Evolutionary conservation across 2,888 invertebrate species (phyloP), one percentile per base, ranked within the genome.

Genomic region (Megamerina dolium): DNA sequence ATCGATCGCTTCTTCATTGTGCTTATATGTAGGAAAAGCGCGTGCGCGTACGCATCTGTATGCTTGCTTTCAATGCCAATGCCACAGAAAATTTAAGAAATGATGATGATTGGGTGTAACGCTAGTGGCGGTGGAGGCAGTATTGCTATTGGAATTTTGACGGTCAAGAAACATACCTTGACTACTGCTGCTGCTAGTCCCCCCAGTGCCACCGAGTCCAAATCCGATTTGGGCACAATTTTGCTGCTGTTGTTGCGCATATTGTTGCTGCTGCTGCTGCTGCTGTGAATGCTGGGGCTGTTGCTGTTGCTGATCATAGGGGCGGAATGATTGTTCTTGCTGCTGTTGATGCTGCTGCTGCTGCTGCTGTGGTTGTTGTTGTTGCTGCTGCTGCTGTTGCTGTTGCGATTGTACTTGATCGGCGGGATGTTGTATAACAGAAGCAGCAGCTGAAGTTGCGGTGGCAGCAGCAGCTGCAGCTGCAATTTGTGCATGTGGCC

Each of bases 101-200:
- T 59, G 66, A 60, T 64, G 66, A 62, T 63, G 65, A 59, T 65
- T 65, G 56, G 64, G 60, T 56, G 65, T 51, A 52, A 57, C 56
- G 51, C 59, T 57, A 58, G 60, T 53, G 50, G 55, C 53, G 51
- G 53, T 49, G 49, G 53, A 49, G 48, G 53, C 49, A 51, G 48
- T 52, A 50, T 53, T 65, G 61, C 58, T 61, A 62, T 63, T 56
- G 59, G 61, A 57, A 61, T 61, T 65, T 61, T 65, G 62, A 59
- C 66, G 65, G 63, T 66, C 66, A 64, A 63, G 67, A 61, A 66
- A 67, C 65, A 66, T 65, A 65, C 65, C 65, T 65, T 66, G 67
- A 64, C 63, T 63, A 54, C 52, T 55, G 48, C 55, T 52, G 44
- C 49, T 48, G 45, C 43, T 48, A 20, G 34, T 17, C 29, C 26